These are phyloP conservation scores for Hirundo rustica DNA, from an alignment of 2,797 vertebrate species.

Conservation along the genomic window DNA sequence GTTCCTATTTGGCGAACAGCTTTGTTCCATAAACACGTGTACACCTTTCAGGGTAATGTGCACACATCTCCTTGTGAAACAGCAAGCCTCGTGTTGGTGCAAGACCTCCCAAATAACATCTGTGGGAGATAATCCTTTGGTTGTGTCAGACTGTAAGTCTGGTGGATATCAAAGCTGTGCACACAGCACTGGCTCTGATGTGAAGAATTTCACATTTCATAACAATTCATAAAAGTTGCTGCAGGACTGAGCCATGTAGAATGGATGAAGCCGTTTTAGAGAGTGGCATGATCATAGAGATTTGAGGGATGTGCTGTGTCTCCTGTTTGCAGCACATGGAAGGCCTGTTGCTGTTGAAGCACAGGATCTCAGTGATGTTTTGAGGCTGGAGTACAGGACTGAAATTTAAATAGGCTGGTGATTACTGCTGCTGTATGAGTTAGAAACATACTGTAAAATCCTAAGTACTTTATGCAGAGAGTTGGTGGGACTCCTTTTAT, in stretches of 20 bases:
- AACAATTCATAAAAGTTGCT: background rate
- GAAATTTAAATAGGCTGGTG: background rate
- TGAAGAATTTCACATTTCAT: background rate
- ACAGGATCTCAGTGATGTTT: background rate
- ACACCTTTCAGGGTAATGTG: background rate
- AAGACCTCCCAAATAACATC: background rate
- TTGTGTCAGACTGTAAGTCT: background rate
- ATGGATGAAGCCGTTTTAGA: background rate
- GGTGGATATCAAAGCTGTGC: background rate
- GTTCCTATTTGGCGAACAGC: background rate
- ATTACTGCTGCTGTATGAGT: background rate
- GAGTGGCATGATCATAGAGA: background rate
- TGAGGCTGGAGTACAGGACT: background rate
- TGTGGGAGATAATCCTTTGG: background rate
- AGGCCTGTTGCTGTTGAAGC: background rate
- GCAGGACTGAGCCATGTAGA: background rate
- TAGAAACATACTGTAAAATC: background rate
- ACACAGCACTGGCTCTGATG: background rate
- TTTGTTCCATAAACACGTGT: background rate
- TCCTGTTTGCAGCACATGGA: background rate
- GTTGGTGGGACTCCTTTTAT: background rate
- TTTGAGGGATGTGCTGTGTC: background rate
- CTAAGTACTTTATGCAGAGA: background rate
- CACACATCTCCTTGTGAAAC: background rate
- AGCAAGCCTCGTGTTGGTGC: background rate